phyloP scores from a whole-genome alignment of 2,113 vertebrate genomes.

The Onychostruthus taczanowskii region DNA sequence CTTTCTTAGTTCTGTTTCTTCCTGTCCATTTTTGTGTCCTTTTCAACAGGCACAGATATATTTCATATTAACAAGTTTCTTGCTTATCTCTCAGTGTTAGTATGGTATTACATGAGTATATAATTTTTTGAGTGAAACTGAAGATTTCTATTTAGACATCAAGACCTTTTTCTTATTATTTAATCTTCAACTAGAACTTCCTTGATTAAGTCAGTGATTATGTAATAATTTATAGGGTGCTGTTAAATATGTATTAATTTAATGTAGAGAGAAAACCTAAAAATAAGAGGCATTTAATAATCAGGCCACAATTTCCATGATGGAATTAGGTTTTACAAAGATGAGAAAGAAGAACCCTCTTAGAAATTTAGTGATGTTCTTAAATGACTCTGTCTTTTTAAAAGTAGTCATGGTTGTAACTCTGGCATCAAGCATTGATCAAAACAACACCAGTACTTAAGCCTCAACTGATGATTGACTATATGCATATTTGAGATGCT shows the following conservation, averaged over 20 bases:
- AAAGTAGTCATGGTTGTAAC: not conserved
- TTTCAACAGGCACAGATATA: not conserved
- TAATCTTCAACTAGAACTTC: not conserved
- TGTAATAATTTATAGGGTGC: not conserved
- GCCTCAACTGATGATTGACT: fast-evolving
- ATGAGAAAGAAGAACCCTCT: not conserved
- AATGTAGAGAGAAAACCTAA: not conserved
- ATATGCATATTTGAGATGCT: not conserved
- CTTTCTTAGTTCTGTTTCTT: not conserved
- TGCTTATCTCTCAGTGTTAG: not conserved
- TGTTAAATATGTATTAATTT: not conserved
- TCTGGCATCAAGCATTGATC: not conserved
- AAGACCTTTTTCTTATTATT: not conserved
- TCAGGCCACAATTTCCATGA: not conserved
- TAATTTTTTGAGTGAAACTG: not conserved
- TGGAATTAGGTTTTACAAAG: not conserved
- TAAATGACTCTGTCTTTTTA: not conserved
- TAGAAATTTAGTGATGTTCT: not conserved
- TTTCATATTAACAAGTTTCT: not conserved
- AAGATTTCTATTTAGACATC: not conserved
- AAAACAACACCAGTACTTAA: not conserved
- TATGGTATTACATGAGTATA: not conserved
- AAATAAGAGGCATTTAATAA: not conserved
- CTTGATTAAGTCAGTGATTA: not conserved
- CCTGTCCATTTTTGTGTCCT: not conserved